Evolutionary conservation across 2,113 vertebrate genomes (phyloP).

Genomic region (Pseudopipra pipra): DNA sequence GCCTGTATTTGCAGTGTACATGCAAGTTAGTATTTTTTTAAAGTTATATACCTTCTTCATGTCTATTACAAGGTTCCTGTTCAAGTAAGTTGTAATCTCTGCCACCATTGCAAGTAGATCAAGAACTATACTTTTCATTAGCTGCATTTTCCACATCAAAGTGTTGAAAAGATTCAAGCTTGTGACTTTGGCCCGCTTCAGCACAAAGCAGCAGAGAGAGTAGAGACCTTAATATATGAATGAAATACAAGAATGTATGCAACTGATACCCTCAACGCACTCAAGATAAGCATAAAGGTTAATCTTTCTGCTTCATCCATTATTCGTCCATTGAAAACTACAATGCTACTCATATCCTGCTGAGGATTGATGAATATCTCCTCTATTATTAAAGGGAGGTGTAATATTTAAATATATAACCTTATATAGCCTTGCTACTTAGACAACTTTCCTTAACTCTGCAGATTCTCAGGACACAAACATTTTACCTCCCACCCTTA

Average conservation of each 20-base stretch:
- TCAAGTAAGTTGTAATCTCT: neutral
- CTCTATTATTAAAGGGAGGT: neutral
- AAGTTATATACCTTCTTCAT: neutral
- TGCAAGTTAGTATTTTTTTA: neutral
- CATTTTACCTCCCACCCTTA: neutral
- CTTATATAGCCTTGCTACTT: neutral
- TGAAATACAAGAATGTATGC: neutral
- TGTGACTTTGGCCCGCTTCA: neutral
- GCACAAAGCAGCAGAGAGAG: neutral
- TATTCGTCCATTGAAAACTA: neutral
- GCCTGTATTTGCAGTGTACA: neutral
- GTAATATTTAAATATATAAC: neutral
- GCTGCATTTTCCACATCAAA: neutral
- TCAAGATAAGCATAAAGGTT: neutral
- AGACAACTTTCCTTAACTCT: neutral
- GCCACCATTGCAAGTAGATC: neutral
- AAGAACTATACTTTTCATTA: neutral
- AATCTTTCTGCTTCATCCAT: neutral
- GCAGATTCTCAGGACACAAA: neutral
- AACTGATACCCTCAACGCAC: neutral
- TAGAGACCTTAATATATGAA: neutral
- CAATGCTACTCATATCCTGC: neutral
- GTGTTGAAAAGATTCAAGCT: neutral
- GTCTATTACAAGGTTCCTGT: neutral
- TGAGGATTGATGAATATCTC: neutral